Conservation (phyloP, 2,888 invertebrate species). For the Lysandra coridon region DNA sequence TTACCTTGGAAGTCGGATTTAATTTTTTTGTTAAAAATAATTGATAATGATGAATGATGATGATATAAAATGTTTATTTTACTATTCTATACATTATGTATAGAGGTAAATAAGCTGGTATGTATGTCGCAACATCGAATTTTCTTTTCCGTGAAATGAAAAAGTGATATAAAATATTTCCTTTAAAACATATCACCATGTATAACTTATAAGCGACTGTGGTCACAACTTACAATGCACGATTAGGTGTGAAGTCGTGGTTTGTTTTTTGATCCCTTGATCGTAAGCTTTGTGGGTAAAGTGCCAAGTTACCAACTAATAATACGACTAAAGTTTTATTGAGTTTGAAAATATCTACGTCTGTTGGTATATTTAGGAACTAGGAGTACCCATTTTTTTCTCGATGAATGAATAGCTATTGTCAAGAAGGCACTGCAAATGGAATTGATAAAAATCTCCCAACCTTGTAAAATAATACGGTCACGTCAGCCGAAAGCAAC, state of each 20-base stretch:
- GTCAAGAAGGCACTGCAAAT: too few relatives aligned
- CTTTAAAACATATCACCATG: constrained; percentile 45
- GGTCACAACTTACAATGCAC: constrained; percentile 28
- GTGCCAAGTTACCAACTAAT: neutral
- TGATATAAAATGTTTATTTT: too few relatives aligned
- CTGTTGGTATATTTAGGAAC: neutral
- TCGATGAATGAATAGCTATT: neutral
- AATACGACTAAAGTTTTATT: neutral
- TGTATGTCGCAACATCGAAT: too few relatives aligned
- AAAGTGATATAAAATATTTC: neutral
- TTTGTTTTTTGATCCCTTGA: constrained; percentile 23
- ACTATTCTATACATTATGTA: too few relatives aligned
- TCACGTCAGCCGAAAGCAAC: too few relatives aligned
- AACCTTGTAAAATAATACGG: too few relatives aligned
- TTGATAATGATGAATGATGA: too few relatives aligned
- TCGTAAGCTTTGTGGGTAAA: constrained; percentile 26
- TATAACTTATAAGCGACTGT: constrained; percentile 40
- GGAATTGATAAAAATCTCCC: too few relatives aligned
- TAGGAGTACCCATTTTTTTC: neutral
- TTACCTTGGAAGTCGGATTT: too few relatives aligned
- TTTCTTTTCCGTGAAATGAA: neutral
- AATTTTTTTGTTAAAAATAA: too few relatives aligned
- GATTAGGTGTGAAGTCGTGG: constrained; percentile 28
- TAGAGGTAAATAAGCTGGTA: too few relatives aligned
- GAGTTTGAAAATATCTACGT: neutral